Conservation (phyloP, 2,113 vertebrate species). For the Engystomops pustulosus region DNA sequence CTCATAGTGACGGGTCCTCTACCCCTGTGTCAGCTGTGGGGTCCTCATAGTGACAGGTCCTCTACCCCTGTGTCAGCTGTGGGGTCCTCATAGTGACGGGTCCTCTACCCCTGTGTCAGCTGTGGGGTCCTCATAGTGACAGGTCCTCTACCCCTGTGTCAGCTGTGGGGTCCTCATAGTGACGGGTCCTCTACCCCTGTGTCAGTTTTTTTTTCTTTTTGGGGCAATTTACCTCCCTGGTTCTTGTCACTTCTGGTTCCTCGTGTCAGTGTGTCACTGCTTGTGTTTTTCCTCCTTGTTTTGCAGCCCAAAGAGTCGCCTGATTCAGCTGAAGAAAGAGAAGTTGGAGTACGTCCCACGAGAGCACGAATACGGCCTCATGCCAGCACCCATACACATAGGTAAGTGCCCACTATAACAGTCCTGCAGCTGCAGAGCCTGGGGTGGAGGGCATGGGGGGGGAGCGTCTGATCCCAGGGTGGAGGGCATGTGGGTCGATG, state of each 20-base stretch:
- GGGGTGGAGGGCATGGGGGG: neutral
- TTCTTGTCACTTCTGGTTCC: neutral
- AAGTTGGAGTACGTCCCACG: slow-evolving; percentile 86
- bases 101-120: neutral
- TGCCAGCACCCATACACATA: slow-evolving; percentile 94
- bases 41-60: neutral
- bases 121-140: neutral
- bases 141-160: neutral
- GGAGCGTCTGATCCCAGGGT: neutral
- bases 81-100: neutral
- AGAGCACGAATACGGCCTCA: slow-evolving; percentile 87
- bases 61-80: neutral
- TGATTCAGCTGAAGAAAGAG: slow-evolving; percentile 83
- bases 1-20: neutral
- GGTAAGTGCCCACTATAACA: slow-evolving; percentile 82
- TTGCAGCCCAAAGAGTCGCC: slow-evolving; percentile 83
- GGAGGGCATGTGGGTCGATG: too few relatives aligned
- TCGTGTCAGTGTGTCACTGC: neutral
- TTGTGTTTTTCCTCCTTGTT: neutral
- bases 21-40: neutral
- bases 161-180: neutral
- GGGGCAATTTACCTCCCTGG: too few relatives aligned
- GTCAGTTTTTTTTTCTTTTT: neutral
- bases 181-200: neutral
- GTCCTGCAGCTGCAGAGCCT: neutral